Evolutionary conservation across 2,113 vertebrate species (phyloP).

Genomic region (Numida meleagris): DNA sequence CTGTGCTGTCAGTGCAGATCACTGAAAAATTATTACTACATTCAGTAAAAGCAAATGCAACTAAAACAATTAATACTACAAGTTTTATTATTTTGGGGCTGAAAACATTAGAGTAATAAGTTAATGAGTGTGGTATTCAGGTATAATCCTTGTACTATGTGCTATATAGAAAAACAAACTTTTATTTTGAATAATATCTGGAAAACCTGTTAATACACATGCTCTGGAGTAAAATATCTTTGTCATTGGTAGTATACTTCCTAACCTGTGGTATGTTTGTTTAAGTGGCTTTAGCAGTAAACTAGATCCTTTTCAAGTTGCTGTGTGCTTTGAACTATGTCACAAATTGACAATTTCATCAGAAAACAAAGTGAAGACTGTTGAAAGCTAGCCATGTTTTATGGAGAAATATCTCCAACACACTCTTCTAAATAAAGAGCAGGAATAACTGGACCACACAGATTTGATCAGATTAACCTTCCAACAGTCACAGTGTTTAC

Average conservation of each 20-base stretch:
- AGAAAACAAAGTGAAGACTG: neutral
- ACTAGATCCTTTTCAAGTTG: neutral
- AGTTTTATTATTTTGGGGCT: neutral
- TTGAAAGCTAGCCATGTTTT: neutral
- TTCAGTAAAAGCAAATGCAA: neutral
- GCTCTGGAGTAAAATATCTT: neutral
- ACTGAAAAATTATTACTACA: neutral
- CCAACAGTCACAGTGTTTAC: neutral
- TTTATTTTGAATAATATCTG: neutral
- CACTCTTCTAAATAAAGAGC: neutral
- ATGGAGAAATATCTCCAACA: neutral
- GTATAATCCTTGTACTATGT: neutral
- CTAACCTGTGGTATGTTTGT: neutral
- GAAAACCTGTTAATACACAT: neutral
- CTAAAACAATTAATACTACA: neutral
- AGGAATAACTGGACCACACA: neutral
- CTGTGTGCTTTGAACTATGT: neutral
- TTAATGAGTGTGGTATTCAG: neutral
- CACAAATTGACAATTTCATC: neutral
- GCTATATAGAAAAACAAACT: neutral
- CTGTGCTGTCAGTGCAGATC: neutral
- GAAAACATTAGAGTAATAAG: neutral
- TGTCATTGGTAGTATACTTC: neutral
- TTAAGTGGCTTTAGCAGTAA: neutral
- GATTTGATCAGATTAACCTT: neutral